Conservation (phyloP, 64 coral and sea anemone species). For the Anthopleura sola region DNA sequence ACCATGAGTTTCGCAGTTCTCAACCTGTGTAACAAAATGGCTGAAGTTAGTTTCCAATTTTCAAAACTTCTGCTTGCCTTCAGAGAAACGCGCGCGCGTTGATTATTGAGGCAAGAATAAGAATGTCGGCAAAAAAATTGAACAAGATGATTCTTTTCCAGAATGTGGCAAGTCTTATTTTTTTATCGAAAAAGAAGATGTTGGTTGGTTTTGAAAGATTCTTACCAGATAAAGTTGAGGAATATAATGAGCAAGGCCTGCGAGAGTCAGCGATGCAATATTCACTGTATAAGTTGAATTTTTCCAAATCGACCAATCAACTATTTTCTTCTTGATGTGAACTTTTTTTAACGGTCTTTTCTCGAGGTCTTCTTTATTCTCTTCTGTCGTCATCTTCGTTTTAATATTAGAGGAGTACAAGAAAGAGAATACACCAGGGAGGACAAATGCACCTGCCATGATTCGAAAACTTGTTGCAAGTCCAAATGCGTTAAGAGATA, state of each 20-base stretch:
- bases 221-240: conserved; percentile 43
- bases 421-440: neutral
- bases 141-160: too few species aligned
- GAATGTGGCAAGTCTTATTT: too few species aligned
- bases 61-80: neutral
- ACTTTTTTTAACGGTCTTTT: neutral
- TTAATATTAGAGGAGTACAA: conserved; percentile 22
- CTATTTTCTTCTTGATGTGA: neutral
- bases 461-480: conserved; percentile 22
- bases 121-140: too few species aligned
- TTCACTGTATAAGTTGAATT: conserved; percentile 30
- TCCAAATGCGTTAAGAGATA: conserved; percentile 3
- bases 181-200: too few species aligned
- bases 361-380: neutral
- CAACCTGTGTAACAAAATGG: conserved; percentile 34
- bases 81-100: too few species aligned
- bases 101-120: too few species aligned
- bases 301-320: conserved; percentile 51
- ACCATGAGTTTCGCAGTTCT: conserved; percentile 41
- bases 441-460: conserved; percentile 1
- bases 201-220: neutral
- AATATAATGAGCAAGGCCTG: neutral
- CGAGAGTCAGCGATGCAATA: conserved; percentile 2
- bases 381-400: neutral
- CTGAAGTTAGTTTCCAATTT: neutral